Base-by-base conservation (phyloP, 1,140 invertebrate species). In the Drusus annulatus region DNA sequence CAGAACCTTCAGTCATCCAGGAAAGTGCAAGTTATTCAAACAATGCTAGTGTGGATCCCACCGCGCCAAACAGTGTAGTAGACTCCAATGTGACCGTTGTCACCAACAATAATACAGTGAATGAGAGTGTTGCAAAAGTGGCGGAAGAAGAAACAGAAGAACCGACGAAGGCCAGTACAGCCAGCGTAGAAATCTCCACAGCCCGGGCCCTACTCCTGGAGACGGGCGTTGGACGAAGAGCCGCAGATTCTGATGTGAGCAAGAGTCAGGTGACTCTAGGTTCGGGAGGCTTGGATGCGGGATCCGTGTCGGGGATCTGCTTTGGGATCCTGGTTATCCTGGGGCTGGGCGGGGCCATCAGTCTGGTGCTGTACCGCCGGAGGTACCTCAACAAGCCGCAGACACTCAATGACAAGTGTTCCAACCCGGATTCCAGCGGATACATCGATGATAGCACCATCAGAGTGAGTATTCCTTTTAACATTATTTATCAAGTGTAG, bases 381-480 rank as follows among this genome's bases (percentile, higher is more conserved):
- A 90, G 93, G 84, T 94, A 93, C 85, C 91, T 94, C 80, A 96
- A 96, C 86, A 94, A 94, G 84, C 95, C 94, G 21, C 95, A 95
- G 89, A 94, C 94, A 58, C 90, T 95, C 51, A 94, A 93, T 84
- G 94, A 95, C 84, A 94, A 94, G 85, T 94, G 93, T 86, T 96
- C 95, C 81, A 95, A 96, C 87, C 94, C 94, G 3, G 96, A 96
- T 85, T 96, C 95, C 54, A 96, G 95, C 86, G 95, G 95, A 82
- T 97, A 97, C 84, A 93, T 97, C 69, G 96, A 97, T 87, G 95
- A 96, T 88, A 95, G 94, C 87, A 95, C 95, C 84, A 94, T 96
- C 87, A 92, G 95, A 89, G 95, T 96, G 91, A 92, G 91, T 45
- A 28, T 36, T 62, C 19, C 3, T 31, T 60, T 60, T 17, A 50